Evolutionary conservation across 2,113 vertebrate genomes (phyloP).

Genomic region (Oncorhynchus nerka): DNA sequence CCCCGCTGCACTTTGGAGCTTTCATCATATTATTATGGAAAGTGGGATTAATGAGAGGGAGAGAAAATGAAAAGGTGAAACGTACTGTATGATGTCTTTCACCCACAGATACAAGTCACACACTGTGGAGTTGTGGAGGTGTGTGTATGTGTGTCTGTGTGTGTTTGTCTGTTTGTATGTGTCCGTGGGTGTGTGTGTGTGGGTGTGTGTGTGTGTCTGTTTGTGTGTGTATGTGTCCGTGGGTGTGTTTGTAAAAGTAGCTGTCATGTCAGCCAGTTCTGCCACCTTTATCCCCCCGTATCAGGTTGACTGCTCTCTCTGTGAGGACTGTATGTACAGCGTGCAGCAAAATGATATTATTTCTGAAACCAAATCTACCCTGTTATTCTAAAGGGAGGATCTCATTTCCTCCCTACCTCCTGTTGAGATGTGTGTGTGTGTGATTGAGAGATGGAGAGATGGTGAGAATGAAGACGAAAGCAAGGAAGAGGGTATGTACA

Average conservation of each 20-base stretch:
- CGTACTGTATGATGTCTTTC: neutral
- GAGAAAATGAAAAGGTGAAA: constrained; percentile 16
- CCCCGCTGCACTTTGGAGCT: constrained; percentile 24
- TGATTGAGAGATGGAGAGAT: too few relatives aligned
- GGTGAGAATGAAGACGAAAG: too few relatives aligned
- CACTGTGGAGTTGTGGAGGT: neutral
- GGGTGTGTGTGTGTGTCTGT: too few relatives aligned
- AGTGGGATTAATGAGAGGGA: neutral
- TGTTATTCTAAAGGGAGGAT: neutral
- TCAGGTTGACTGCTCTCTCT: too few relatives aligned
- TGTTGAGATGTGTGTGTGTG: neutral
- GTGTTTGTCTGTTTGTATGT: too few relatives aligned
- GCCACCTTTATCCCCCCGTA: too few relatives aligned
- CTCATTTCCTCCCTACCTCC: neutral
- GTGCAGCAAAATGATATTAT: constrained; percentile 36
- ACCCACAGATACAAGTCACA: neutral
- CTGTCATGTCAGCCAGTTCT: too few relatives aligned
- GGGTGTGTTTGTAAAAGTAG: too few relatives aligned
- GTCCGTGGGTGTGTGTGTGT: too few relatives aligned
- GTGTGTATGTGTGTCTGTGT: too few relatives aligned
- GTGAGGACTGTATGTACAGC: constrained; percentile 35
- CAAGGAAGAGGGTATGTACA: neutral
- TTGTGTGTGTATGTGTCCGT: too few relatives aligned
- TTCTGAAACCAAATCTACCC: constrained; percentile 15
- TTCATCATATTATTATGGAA: constrained; percentile 42